A percentile compares a stretch with the other conserved stretches of the same genome.
Conservation (phyloP, 2,113 vertebrate genomes). For the Psettodes erumei region DNA sequence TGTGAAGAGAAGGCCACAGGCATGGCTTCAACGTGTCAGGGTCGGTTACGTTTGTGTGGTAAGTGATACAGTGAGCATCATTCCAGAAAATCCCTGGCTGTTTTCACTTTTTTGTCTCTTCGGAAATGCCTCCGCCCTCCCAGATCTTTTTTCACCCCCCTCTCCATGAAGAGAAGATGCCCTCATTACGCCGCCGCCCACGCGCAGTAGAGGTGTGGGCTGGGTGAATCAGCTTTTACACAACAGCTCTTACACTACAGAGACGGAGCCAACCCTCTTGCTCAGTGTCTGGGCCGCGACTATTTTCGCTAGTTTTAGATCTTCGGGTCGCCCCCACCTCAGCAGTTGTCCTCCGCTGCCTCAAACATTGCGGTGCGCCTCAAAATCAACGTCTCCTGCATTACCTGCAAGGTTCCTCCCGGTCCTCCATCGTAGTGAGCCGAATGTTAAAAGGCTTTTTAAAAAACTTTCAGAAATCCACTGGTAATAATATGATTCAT, state of each 20-base stretch:
- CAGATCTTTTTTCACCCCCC: conserved; percentile 14
- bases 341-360: neutral
- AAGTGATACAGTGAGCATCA: conserved; percentile 2
- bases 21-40: neutral
- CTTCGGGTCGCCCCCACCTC: conserved; percentile 42
- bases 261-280: conserved; percentile 38
- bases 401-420: conserved; percentile 29
- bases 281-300: conserved; percentile 53
- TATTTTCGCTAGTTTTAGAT: conserved; percentile 46
- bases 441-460: conserved; percentile 18
- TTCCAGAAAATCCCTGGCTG: conserved; percentile 30
- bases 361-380: conserved; percentile 5
- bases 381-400: conserved; percentile 11
- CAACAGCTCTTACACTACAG: conserved; percentile 55
- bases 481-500: neutral
- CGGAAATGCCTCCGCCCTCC: conserved; percentile 20
- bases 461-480: neutral
- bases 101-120: conserved; percentile 27
- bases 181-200: conserved; percentile 56
- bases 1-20: neutral
- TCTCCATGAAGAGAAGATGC: conserved; percentile 36
- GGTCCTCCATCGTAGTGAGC: neutral
- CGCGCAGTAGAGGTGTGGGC: conserved; percentile 53
- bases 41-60: conserved; percentile 19
- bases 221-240: conserved; percentile 69